These are phyloP conservation scores for Myiotriccus ornatus DNA, from an alignment of 2,797 vertebrate species.

Conservation along the genomic window DNA sequence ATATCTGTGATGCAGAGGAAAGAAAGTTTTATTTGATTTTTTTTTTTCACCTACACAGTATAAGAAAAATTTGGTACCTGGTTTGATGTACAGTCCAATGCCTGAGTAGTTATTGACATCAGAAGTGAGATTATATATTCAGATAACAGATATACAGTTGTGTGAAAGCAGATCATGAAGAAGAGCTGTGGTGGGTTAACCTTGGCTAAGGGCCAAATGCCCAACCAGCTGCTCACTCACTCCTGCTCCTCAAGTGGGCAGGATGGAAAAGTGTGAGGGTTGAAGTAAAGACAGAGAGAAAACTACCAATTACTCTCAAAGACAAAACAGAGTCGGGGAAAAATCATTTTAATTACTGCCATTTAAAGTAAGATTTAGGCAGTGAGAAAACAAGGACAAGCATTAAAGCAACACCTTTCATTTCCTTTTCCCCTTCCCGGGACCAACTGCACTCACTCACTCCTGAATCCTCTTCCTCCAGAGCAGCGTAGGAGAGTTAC, in stretches of 20 bases:
- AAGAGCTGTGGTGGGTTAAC: neutral
- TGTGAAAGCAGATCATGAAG: neutral
- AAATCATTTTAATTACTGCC: neutral
- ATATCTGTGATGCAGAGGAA: neutral
- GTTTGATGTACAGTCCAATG: neutral
- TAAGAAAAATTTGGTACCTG: neutral
- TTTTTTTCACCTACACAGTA: neutral
- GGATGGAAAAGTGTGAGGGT: neutral
- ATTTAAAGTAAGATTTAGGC: neutral
- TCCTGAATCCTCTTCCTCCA: neutral
- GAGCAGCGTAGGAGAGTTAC: accelerated
- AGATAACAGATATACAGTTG: neutral
- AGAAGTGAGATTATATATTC: neutral
- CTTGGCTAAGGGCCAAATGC: neutral
- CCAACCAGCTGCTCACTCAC: neutral
- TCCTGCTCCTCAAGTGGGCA: neutral
- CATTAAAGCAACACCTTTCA: accelerated
- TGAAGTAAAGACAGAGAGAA: neutral
- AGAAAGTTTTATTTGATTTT: neutral
- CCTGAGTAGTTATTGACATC: neutral
- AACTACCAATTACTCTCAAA: neutral
- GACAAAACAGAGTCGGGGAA: neutral
- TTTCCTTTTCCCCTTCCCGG: accelerated
- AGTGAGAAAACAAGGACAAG: neutral
- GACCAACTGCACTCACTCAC: neutral